Base-by-base conservation (phyloP, 2,113 vertebrate species). In the Mesitornis unicolor region DNA sequence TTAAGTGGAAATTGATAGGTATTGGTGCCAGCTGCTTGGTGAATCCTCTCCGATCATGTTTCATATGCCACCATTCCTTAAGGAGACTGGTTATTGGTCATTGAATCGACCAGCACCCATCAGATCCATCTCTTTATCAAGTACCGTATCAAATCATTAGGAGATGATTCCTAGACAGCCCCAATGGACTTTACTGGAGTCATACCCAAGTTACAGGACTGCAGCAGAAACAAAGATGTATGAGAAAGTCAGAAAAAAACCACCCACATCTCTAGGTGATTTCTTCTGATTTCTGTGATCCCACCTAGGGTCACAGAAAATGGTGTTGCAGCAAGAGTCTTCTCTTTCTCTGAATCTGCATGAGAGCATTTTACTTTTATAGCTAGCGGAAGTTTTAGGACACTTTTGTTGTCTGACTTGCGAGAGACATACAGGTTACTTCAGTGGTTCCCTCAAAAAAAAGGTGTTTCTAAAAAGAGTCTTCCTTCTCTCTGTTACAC, bases 351-450 rank as follows among this genome's bases (percentile, higher is more conserved):
- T 53, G 47, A 75, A 68, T 80, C 35, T 1, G 0, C 13, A 26
- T 1, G 3, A 63, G 59, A 87, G 38, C 29, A 13, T 70, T 94
- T 94, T 47, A 84, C 24, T 87, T 76, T 36, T 22, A 28, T 17
- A 81, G 63, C 79, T 84, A 57, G 45, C 60, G 77, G 76, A 70
- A 70, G 36, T 77, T 83, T 83, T 59, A 86, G 89, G 84, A 81
- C 45, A 69, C 40, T 89, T 91, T 81, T 89, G 68, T 84, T 91
- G 0, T 0, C 51, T 45, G 38, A 50, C 81, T 82, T 87, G 73
- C 71, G 81, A 94, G 68, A 63, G 42, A 53, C 94, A 91, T 87
- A 70, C 69, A 95, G 95, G 89, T 94, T 74, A 84, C 35, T 61
- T 81, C 35, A 70, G 1, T 47, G 19, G 10, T 57, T 59, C 40